Percentiles rank a stretch among this genome's conserved stretches.
Conservation (phyloP, 2,888 invertebrate species). For the Electrophaes corylata region DNA sequence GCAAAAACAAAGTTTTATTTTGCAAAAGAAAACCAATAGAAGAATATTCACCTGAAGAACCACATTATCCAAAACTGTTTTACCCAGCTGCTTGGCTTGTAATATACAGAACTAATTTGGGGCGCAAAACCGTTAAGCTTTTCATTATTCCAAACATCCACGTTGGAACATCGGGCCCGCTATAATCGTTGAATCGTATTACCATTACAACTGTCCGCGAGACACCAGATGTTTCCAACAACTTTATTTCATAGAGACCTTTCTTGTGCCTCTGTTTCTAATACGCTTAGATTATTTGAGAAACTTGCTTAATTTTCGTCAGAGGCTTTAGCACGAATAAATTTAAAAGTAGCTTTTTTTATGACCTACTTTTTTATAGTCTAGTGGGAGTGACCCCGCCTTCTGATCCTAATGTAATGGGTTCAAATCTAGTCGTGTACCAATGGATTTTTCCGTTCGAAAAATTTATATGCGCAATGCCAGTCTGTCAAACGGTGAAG, state of each 20-base stretch:
- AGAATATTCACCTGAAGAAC: constrained; percentile 14
- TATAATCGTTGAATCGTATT: constrained; percentile 82
- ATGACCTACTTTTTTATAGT: too few species aligned
- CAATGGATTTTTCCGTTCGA: too few species aligned
- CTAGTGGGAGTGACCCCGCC: too few species aligned
- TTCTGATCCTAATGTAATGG: too few species aligned
- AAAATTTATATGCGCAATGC: too few species aligned
- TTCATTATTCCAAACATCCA: constrained; percentile 75
- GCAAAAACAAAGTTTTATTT: too few species aligned
- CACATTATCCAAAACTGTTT: constrained; percentile 20
- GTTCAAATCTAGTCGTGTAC: too few species aligned
- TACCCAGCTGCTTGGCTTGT: constrained; percentile 21
- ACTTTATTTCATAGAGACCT: constrained; percentile 72
- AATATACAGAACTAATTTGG: constrained; percentile 73
- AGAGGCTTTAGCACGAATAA: too few species aligned
- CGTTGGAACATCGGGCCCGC: constrained; percentile 60
- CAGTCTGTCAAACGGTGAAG: too few species aligned
- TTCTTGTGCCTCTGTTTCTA: constrained; percentile 49
- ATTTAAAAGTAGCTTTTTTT: too few species aligned
- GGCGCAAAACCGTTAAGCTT: constrained; percentile 70
- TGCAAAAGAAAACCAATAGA: constrained; percentile 2
- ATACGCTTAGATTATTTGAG: constrained; percentile 42
- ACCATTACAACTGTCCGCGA: constrained; percentile 80
- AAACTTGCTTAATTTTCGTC: constrained; percentile 13
- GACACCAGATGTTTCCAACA: constrained; percentile 76